Evolutionary conservation across 2,888 invertebrate genomes (phyloP), one percentile per base, ranked within the genome.

Genomic region (Hesperia comma): DNA sequence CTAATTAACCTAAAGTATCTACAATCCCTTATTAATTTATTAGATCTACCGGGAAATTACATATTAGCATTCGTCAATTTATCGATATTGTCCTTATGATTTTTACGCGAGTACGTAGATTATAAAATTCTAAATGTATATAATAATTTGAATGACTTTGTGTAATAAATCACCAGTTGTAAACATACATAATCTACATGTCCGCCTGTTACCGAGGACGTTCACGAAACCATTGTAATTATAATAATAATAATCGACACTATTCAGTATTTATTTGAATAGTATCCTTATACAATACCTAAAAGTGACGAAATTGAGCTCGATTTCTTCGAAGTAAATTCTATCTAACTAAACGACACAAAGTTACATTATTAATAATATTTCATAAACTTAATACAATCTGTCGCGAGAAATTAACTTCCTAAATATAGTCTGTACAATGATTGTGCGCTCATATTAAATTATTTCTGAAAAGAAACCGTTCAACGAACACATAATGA

Each of bases 81-180:
- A 87, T 90, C 89, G 88, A 92, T 92, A 92, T 92, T 92, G 92
- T 92, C 92, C 89, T 86, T 89, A 92, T 87, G 84, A 87, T 88
- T 90, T 89, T 92, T 91, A 90, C 88, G 91, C 88, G 87, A 90
- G 88, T 89, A 90, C 90, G 88, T 84, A 85, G 88, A 87, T 86
- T 89, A 90, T 87, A 87, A 88, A 90, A 88, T 86, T 86, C 86
- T 88, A 89, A 85, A 88, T 86, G 84, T 88, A 86, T 87, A 85
- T 67, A 61, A 66, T 66, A 53, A 63, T 60, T 60, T 66, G 33
- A 60, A 66, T 66, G 66, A 66, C 85, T 83, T 82, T 83, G 81
- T 82, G 82, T 83, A 84, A 77, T 80, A 77, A 80, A 82, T 78
- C 79, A 80, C 79, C 80, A 77, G 81, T 83, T 79, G 78, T 84